These are phyloP conservation scores for Orchesellides sinensis DNA, from an alignment of 2,888 invertebrate species.

Conservation along the genomic window DNA sequence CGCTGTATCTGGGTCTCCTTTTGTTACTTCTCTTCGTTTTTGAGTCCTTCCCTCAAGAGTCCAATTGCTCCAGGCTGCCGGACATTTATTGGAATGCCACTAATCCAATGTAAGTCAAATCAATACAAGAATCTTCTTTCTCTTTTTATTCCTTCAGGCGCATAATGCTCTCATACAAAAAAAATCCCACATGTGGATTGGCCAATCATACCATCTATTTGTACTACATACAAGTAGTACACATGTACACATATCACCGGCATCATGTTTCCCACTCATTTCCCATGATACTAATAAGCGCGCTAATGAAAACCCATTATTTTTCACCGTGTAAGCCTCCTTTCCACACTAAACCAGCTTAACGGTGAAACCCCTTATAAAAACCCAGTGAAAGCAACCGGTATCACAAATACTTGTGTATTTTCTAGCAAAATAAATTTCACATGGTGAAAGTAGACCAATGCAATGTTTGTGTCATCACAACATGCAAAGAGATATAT, in stretches of 20 bases:
- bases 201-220: not conserved
- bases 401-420: too few species aligned
- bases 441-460: too few species aligned
- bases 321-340: too few species aligned
- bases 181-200: not conserved
- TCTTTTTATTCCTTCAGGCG: not conserved
- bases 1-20: constrained; percentile 79
- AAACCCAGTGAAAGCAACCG: too few species aligned
- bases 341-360: too few species aligned
- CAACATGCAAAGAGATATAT: too few species aligned
- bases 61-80: constrained; percentile 79
- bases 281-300: too few species aligned
- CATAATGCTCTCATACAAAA: not conserved
- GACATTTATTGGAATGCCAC: constrained; percentile 81
- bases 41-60: constrained; percentile 79
- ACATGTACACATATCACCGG: not conserved
- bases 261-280: not conserved
- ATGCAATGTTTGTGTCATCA: too few species aligned
- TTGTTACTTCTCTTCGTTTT: constrained; percentile 79
- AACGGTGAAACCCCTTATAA: too few species aligned
- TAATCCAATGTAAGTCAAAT: constrained; percentile 80
- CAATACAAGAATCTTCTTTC: constrained; percentile 3
- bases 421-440: too few species aligned
- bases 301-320: too few species aligned
- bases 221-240: too few species aligned